Evolutionary conservation across 2,888 invertebrate species (phyloP).

Genomic region (Panzeria rudis): DNA sequence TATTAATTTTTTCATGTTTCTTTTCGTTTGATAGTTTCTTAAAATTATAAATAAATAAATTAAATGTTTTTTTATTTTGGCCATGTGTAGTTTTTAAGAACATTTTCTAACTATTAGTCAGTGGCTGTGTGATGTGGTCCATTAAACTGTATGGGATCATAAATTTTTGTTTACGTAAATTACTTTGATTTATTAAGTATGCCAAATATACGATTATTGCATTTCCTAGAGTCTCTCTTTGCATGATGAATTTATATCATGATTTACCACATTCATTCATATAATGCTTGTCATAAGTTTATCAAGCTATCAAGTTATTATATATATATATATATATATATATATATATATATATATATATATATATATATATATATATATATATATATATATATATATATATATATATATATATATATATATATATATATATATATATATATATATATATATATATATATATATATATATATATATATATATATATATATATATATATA

Average conservation of each 20-base stretch:
- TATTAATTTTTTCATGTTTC: constrained; percentile 14
- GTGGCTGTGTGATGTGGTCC: background rate
- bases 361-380: too few relatives aligned
- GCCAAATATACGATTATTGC: background rate
- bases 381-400: too few relatives aligned
- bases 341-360: too few relatives aligned
- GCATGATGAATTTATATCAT: background rate
- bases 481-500: too few relatives aligned
- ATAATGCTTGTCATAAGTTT: background rate
- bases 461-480: too few relatives aligned
- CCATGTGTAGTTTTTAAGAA: constrained; percentile 54
- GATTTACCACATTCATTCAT: background rate
- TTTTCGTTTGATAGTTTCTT: constrained; percentile 8
- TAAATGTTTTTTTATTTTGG: constrained; percentile 48
- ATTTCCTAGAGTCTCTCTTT: background rate
- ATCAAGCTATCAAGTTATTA: too few relatives aligned
- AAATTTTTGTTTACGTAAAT: constrained; percentile 38
- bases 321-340: too few relatives aligned
- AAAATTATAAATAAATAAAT: constrained; percentile 46
- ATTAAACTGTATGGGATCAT: background rate
- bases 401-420: too few relatives aligned
- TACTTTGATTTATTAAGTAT: constrained; percentile 36
- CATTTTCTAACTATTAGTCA: constrained; percentile 22
- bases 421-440: too few relatives aligned
- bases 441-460: too few relatives aligned